Conservation (phyloP, 2,113 vertebrate species). For the Melozone crissalis region DNA sequence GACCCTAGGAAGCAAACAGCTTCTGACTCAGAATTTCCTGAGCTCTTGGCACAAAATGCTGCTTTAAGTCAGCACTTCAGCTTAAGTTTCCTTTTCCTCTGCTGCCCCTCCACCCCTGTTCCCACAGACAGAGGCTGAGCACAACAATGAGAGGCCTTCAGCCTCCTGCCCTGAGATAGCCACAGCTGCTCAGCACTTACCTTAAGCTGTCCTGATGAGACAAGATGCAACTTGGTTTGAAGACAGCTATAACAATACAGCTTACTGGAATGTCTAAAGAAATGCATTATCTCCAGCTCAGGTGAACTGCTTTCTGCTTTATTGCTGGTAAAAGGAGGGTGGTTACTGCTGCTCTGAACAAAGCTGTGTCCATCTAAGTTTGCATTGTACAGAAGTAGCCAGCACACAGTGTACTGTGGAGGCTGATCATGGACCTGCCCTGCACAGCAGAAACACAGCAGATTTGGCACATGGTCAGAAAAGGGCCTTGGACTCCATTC, state of each 20-base stretch:
- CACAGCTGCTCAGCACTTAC: fast-evolving
- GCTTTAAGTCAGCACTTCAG: background rate
- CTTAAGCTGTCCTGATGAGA: background rate
- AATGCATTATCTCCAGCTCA: background rate
- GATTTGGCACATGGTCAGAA: background rate
- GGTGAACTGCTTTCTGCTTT: background rate
- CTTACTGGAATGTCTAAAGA: background rate
- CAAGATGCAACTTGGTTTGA: background rate
- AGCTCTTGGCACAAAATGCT: background rate
- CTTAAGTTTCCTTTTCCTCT: background rate
- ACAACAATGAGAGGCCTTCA: background rate
- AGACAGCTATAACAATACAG: background rate
- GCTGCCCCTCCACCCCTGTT: background rate
- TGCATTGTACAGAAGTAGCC: background rate
- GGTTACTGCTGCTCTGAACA: background rate
- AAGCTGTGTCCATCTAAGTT: background rate
- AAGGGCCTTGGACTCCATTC: background rate
- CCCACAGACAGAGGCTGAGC: background rate
- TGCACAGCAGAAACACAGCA: fast-evolving
- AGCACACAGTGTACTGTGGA: fast-evolving
- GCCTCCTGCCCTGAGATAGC: background rate
- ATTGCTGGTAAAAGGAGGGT: background rate
- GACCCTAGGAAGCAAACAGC: background rate
- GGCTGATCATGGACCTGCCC: background rate
- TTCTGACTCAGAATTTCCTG: background rate